Base-by-base conservation (phyloP, 2,888 invertebrate genomes). In the Watsonalla binaria region DNA sequence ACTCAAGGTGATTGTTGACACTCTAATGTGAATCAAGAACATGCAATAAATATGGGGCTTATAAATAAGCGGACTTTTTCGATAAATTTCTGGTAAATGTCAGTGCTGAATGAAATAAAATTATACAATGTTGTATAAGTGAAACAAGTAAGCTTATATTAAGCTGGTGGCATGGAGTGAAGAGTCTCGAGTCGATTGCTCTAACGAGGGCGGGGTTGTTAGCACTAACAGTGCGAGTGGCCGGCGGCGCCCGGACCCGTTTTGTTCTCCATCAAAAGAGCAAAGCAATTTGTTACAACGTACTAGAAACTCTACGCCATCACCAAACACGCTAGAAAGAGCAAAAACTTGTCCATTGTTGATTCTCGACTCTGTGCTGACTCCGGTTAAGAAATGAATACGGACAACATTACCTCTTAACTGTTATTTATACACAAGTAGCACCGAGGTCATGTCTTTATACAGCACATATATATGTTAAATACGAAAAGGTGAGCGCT, bases 151-250 rank as follows among this genome's bases (percentile, higher is more conserved):
- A 24, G 56, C 58, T 59, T 63, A 61, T 59, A 68, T 70, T 67
- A 63, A 63, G 67, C 59, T 57, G 61, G 66, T 60, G 63, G 64
- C 60, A 64, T 62, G 59, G 55, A 62, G 55, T 68, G 62, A 66
- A 74, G 68, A 72, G 68, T 70, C 78, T 78, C 59, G 70, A 71
- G 61, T 75, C 67, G 65, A 80, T 72, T 65, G 74, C 75, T 66
- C 73, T 76, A 69, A 71, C 56, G 56, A 60, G 65, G 58, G 53
- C 60, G 67, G 70, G 64, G 63, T 70, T 70, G 68, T 74, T 67
- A 65, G 60, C 63, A 65, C 67, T 62, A 63, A 72, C 70, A 65
- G 59, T 56, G 55, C 65, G 63, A 66, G 65, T 59, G 56, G 56
- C 63, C 59, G 65, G 60, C 62, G 34, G 53, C 47, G 59, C 63